Conservation (phyloP, 2,113 vertebrate genomes). For the Genyomyrus donnyi region DNA sequence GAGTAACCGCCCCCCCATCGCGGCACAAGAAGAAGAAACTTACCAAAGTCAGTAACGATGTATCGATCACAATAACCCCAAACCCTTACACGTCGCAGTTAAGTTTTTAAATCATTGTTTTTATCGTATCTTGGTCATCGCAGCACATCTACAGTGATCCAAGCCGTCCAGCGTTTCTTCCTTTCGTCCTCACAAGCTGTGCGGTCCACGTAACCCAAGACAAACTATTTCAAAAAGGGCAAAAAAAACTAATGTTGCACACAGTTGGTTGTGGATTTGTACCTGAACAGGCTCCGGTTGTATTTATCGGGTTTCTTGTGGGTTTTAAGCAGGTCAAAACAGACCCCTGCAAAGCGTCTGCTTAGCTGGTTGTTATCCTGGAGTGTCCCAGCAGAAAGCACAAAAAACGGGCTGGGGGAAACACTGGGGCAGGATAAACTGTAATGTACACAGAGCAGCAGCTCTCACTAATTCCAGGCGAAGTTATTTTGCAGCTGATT, state of each 20-base stretch:
- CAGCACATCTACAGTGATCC: neutral
- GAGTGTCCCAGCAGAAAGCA: neutral
- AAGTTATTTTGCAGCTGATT: neutral
- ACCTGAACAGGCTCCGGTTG: neutral
- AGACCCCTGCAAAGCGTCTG: neutral
- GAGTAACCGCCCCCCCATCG: neutral
- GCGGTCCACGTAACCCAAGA: neutral
- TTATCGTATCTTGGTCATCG: neutral
- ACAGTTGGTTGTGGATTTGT: neutral
- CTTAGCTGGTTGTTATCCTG: neutral
- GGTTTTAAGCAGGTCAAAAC: neutral
- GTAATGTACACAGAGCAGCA: neutral
- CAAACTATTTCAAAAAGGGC: neutral
- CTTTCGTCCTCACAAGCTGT: neutral
- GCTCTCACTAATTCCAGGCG: neutral
- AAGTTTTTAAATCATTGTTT: neutral
- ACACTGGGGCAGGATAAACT: neutral
- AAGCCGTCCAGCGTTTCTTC: neutral
- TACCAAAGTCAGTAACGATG: neutral
- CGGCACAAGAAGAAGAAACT: neutral
- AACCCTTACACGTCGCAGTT: neutral
- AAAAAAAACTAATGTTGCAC: neutral
- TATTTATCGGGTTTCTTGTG: neutral
- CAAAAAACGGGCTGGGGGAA: neutral
- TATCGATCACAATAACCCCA: neutral